Conservation (phyloP, 1,140 invertebrate species). For the Leptinotarsa undecemlineata region DNA sequence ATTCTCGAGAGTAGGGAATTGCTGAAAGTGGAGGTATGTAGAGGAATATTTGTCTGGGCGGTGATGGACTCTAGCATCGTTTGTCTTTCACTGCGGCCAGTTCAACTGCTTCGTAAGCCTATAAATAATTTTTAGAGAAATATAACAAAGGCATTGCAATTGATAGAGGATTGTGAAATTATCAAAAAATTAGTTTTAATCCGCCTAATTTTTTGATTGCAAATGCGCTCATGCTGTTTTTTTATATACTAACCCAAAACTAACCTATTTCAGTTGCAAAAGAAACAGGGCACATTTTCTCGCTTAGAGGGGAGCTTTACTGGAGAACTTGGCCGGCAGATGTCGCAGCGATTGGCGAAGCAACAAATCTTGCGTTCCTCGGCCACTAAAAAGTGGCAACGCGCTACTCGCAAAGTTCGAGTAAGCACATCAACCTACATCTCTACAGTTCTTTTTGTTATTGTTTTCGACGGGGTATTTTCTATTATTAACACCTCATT, state of each 20-base stretch:
- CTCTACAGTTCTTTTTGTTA: neutral
- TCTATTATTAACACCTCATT: neutral
- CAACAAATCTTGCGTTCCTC: conserved; percentile 48
- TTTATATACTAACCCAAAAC: neutral
- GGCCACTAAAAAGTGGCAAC: conserved; percentile 60
- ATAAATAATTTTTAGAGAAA: too few relatives aligned
- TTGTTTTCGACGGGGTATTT: too few relatives aligned
- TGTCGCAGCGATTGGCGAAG: conserved; percentile 56
- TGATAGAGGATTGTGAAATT: too few relatives aligned
- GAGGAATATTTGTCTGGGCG: neutral
- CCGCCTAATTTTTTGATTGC: too few relatives aligned
- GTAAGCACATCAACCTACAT: conserved; percentile 56
- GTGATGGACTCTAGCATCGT: too few relatives aligned
- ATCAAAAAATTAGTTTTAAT: too few relatives aligned
- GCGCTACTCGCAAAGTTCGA: conserved; percentile 68
- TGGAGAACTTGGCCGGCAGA: conserved; percentile 59
- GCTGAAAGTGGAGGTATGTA: conserved; percentile 67
- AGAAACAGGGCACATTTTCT: conserved; percentile 62
- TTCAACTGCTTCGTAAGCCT: too few relatives aligned
- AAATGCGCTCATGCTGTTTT: neutral
- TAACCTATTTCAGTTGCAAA: conserved; percentile 51
- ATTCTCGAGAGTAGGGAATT: conserved; percentile 72
- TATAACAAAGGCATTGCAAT: too few relatives aligned
- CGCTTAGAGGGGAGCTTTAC: conserved; percentile 63
- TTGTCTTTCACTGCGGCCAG: too few relatives aligned